Conservation (phyloP, 2,113 vertebrate genomes). For the Rhabdornis inornatus region DNA sequence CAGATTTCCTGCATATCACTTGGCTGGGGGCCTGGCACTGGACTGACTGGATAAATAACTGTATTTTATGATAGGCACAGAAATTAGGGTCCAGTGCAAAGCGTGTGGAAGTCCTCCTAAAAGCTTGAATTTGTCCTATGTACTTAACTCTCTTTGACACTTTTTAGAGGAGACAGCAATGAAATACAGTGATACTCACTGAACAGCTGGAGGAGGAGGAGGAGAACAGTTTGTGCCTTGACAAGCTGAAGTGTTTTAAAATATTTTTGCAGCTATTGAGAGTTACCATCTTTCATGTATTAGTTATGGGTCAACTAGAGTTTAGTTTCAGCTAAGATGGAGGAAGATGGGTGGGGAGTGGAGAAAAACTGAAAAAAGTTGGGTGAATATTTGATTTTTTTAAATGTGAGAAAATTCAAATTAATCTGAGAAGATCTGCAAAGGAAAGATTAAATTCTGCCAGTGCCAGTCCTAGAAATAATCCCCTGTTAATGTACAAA, state of each 20-base stretch:
- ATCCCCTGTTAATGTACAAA: not conserved
- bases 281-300: not conserved
- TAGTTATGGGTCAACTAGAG: not conserved
- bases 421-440: not conserved
- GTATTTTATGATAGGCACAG: not conserved
- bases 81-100: not conserved
- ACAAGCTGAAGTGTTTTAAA: not conserved
- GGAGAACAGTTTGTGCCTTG: not conserved
- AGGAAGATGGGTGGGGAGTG: not conserved
- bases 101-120: not conserved
- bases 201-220: not conserved
- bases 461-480: not conserved
- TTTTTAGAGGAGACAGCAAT: not conserved
- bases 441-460: not conserved
- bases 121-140: not conserved
- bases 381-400: not conserved
- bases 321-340: not conserved
- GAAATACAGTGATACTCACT: not conserved
- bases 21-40: not conserved
- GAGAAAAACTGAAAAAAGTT: not conserved
- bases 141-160: not conserved
- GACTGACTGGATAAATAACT: not conserved
- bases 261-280: not conserved
- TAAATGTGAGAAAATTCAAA: not conserved
- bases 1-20: not conserved